These are phyloP conservation scores for Xenopus laevis DNA, from an alignment of 2,113 vertebrate genomes.

Conservation along the genomic window DNA sequence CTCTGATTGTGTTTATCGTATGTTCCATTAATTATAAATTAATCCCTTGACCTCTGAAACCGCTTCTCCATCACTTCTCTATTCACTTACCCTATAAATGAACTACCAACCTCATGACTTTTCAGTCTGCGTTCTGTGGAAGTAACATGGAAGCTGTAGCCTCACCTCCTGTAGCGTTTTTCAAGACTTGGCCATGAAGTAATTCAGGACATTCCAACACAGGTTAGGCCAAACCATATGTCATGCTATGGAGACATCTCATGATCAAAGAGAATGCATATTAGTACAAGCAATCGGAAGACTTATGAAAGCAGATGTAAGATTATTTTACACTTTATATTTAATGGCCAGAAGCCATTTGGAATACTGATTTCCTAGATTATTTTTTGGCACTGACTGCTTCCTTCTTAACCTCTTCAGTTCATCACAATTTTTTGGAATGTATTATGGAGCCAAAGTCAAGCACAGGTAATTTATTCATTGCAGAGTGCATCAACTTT, in stretches of 20 bases:
- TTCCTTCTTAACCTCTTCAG: constrained; percentile 20
- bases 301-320: constrained; percentile 31
- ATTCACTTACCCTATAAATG: too few species aligned
- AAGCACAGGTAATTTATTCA: constrained; percentile 7
- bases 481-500: not conserved
- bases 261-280: constrained; percentile 31
- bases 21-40: too few species aligned
- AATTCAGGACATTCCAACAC: constrained; percentile 9
- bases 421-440: constrained; percentile 20
- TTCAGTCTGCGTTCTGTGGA: too few species aligned
- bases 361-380: constrained; percentile 34
- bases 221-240: constrained; percentile 30
- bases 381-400: constrained; percentile 25
- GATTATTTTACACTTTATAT: constrained; percentile 39
- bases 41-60: too few species aligned
- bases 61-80: too few species aligned
- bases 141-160: not conserved
- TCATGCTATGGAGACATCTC: constrained; percentile 29
- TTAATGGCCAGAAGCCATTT: constrained; percentile 34
- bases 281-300: constrained; percentile 31
- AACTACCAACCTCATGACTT: too few species aligned
- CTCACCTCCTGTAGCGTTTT: not conserved
- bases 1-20: too few species aligned
- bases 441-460: constrained; percentile 14
- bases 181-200: constrained; percentile 3